Evolutionary conservation across 92 coral and sea anemone genomes (phyloP), one percentile per base, ranked within the genome.

Genomic region (Palythoa caribaeorum): DNA sequence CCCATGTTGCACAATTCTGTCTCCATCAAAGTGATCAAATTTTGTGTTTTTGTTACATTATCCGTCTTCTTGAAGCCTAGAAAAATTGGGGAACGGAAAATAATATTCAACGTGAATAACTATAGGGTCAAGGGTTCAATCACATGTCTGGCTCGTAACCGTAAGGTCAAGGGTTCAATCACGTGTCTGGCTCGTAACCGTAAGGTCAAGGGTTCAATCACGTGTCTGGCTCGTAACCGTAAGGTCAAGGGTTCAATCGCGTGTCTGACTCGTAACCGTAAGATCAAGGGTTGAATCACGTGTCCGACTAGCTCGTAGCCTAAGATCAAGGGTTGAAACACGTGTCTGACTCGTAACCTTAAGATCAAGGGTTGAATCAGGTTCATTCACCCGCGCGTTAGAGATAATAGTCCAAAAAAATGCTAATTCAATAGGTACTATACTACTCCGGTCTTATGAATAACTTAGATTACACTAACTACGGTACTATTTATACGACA

Each of bases 1-100:
- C 85, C 85, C 54, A 80, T 21, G 74, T 80, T 80, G 5, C 85
- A 80, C 15, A 80, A 1, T n/a, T n/a, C 3, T 40, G 40, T 69
- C 15, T 80, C 85, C 37, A 19, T 55, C 54, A 80, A 37, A 8
- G 63, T 63, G 55, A 80, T 72, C 19, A n/a, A 36, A 44, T 62
- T 11, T 17, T 63, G n/a, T 6, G 13, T 40, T 62, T 80, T 36
- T n/a, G 85, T 80, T 1, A 60, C 16, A 8, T 40, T 21, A 11
- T 1, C 55, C 12, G 85, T 48, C 13, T 9, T 8, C 38, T 80
- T 63, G 38, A 80, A 80, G 10, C 19, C 85, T 80, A 35, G 11
- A 62, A 9, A 38, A 6, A 60, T 2, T 13, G 53, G 40, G 78
- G 20, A 68, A 37, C 40, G 68, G 17, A 40, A 39, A 11, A 37